Evolutionary conservation across 2,113 vertebrate species (phyloP), one percentile per base, ranked within the genome.

Genomic region (Ivindomyrus marchei): DNA sequence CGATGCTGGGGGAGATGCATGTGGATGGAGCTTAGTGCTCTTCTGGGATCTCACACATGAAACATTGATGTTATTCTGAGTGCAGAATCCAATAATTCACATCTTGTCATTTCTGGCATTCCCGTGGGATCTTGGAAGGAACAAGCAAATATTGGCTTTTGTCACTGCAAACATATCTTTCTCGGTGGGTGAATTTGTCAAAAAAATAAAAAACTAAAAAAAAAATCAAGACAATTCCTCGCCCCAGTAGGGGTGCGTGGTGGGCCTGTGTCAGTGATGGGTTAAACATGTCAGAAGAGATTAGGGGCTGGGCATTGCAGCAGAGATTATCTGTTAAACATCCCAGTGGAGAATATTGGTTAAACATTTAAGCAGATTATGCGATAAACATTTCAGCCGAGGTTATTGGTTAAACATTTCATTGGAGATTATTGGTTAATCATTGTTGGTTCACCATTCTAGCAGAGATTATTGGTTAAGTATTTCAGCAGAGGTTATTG

Each of bases 141-240:
- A 93, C 91, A 85, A 89, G 85, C 92, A 90, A 92, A 93, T 91
- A 58, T 27, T 70, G 74, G 91, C 90, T 89, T 91, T 93, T 92
- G 92, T 94, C 92, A 90, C 90, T 89, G 24, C 66, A 89, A 58
- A 85, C 49, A 87, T 80, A 91, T 83, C 62, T 89, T 86, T 92
- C 88, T 70, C 95, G 94, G 95, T 92, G 90, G 94, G 95, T 95
- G 92, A 93, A 88, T 94, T 92, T 94, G 92, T 95, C 92, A 53
- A 90, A 77, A 85, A 90, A 87, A 31, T 86, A 52, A 87, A 89
- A 93, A 92, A 92, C 91, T 3, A 66, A 66, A 3, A 27, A 4
- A 70, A 15, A 31, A 70, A 66, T 11, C 62, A 66, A 13, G 10
- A 1, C n/a, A 11, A 31, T 70, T 31, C 62, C 27, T 70, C 3